Conservation (phyloP, 37 sponge, comb jelly and placozoan genomes). For the Tethya wilhelma region DNA sequence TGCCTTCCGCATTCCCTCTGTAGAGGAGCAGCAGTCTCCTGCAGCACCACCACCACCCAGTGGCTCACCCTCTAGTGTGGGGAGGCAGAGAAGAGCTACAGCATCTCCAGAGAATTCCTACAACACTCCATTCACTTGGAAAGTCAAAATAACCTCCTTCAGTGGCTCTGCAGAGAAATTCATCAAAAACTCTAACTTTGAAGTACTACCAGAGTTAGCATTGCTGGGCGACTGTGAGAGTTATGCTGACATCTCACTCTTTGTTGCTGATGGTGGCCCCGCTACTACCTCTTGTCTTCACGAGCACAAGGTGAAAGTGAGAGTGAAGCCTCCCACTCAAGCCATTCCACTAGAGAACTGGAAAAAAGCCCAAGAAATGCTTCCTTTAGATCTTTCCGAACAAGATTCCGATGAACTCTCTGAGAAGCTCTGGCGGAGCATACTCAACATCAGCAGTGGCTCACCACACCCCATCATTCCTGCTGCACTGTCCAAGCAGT, state of each 20-base stretch:
- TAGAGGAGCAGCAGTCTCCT: background rate
- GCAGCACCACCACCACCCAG: background rate
- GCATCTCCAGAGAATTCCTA: background rate
- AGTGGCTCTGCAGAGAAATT: background rate
- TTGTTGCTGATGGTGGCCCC: background rate
- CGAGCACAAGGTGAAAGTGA: background rate
- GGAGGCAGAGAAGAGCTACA: too few relatives aligned
- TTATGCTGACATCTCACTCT: background rate
- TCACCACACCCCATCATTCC: background rate
- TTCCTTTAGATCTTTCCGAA: background rate
- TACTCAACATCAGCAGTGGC: too few relatives aligned
- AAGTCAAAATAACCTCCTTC: slow-evolving; percentile 14
- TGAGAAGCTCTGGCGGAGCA: background rate
- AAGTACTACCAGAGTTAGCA: background rate
- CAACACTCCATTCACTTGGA: background rate
- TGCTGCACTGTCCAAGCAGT: background rate
- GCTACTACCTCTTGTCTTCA: background rate
- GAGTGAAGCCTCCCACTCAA: background rate
- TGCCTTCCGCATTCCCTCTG: background rate
- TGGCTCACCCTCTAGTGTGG: background rate
- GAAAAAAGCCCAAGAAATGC: background rate
- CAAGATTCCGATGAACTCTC: background rate
- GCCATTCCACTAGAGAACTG: background rate
- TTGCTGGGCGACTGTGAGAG: background rate
- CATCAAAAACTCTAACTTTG: background rate